Percentiles rank a stretch among this genome's conserved stretches.
Conservation (phyloP, 2,113 vertebrate genomes). For the Emydura subglobosa region DNA sequence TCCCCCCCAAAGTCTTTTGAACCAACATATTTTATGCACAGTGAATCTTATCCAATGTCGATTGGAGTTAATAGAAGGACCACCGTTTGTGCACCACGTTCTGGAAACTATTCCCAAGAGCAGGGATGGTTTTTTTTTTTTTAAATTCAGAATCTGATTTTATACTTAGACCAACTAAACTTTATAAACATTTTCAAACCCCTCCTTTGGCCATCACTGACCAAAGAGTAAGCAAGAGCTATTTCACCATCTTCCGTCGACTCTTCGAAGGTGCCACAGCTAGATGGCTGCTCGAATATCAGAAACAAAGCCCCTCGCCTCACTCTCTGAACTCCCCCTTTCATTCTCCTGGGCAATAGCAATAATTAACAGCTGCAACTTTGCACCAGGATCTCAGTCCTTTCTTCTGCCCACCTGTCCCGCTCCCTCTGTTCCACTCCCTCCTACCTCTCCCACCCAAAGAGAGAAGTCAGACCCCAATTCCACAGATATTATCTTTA, state of each 20-base stretch:
- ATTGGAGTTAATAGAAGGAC: background rate
- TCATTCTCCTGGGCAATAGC: background rate
- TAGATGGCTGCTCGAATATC: background rate
- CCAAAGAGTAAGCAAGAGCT: background rate
- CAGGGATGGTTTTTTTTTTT: background rate
- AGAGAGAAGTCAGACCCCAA: no score
- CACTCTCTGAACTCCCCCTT: background rate
- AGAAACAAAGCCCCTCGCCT: background rate
- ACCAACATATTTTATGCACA: background rate
- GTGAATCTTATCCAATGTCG: background rate
- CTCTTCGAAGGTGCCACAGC: background rate
- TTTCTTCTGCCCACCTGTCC: no score
- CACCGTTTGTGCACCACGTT: background rate
- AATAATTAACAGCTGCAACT: background rate
- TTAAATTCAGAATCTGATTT: conserved; percentile 48
- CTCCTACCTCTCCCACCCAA: background rate
- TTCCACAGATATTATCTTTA: background rate
- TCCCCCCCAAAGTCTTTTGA: background rate
- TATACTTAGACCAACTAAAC: conserved; percentile 42
- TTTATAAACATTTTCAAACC: background rate
- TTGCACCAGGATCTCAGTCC: no score
- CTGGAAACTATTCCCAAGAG: conserved; percentile 49
- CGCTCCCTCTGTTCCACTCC: no score
- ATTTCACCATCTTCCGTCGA: fast-evolving
- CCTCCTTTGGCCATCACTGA: background rate